Conservation (phyloP, 2,113 vertebrate genomes). For the Synodontis membranacea region DNA sequence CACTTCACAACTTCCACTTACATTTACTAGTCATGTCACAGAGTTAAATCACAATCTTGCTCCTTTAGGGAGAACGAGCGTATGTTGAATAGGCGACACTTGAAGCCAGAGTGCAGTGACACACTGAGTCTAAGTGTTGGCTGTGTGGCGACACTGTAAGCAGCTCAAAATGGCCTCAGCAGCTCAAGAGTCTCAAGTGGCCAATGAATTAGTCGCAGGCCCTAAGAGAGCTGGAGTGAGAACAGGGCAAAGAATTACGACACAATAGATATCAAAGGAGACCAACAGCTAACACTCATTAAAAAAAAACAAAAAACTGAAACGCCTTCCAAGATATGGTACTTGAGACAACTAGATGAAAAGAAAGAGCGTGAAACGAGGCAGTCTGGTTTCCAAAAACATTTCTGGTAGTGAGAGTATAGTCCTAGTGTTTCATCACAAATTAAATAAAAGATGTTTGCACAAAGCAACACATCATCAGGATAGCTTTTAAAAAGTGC, state of each 20-base stretch:
- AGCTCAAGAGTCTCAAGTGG: constrained; percentile 68
- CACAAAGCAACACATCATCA: background rate
- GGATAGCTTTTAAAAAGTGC: background rate
- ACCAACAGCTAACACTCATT: constrained; percentile 31
- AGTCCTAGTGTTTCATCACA: background rate
- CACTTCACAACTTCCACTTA: constrained; percentile 3
- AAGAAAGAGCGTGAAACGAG: constrained; percentile 30
- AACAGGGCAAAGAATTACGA: constrained; percentile 39
- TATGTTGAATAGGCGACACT: constrained; percentile 51
- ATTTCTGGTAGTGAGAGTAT: constrained; percentile 6
- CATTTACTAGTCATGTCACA: background rate
- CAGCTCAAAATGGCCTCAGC: constrained; percentile 61
- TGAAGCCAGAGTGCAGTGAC: constrained; percentile 52
- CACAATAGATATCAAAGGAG: constrained; percentile 40
- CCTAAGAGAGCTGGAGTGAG: constrained; percentile 49
- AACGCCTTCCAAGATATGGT: constrained; percentile 47
- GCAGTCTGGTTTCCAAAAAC: constrained; percentile 22
- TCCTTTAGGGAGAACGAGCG: constrained; percentile 12
- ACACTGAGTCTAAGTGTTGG: constrained; percentile 40
- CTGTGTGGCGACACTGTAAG: constrained; percentile 11
- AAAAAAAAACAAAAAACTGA: constrained; percentile 41
- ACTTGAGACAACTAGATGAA: constrained; percentile 23
- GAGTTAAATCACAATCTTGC: background rate
- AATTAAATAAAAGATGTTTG: background rate
- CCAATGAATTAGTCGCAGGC: constrained; percentile 74